Evolutionary conservation across 2,113 vertebrate species (phyloP), one percentile per base, ranked within the genome.

Genomic region (Amphilophus citrinellus): DNA sequence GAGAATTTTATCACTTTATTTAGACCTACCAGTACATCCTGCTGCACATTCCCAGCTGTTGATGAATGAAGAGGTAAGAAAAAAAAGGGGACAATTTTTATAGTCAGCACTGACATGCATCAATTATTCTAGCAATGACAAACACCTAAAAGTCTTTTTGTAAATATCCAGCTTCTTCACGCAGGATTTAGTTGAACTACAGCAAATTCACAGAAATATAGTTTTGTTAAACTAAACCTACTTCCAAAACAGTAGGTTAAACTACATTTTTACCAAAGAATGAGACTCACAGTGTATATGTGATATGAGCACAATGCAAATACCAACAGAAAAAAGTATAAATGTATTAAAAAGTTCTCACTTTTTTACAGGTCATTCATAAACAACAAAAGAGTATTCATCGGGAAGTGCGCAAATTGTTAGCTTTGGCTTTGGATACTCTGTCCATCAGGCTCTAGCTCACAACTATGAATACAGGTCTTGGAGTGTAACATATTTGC

Each of bases 31-130:
- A 8, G 24, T 57, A 53, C 77, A 65, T 77, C 76, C 53, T 60
- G 80, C 88, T 11, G 53, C 82, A 32, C 89, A 83, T 84, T 77
- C 53, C 15, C 89, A 89, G 59, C 27, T 68, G 15, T 10, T 86
- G 56, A 62, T 78, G 50, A 24, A 80, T 58, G 58, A 66, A 27
- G 78, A 92, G 93, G 94, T 94, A 88, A 90, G 90, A 61, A 39
- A 60, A 7, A 2, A 3, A 10, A 3, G 10, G 37, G 32, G 39
- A 42, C 8, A 42, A 10, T 9, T 66, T 39, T 17, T 1, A 39
- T 10, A 8, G 15, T 76, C 24, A 24, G 5, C 9, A 22, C 32
- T 24, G 3, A n/a, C 9, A 22, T 22, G 17, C 10, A 37, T 24
- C 0, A 1, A 18, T 42, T 57, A 13, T 32, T 58, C 20, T 20